Percentiles rank a stretch among this genome's conserved stretches.
These are phyloP conservation scores for Enteromius viviparus DNA, from an alignment of 2,797 vertebrate genomes.

Conservation along the genomic window DNA sequence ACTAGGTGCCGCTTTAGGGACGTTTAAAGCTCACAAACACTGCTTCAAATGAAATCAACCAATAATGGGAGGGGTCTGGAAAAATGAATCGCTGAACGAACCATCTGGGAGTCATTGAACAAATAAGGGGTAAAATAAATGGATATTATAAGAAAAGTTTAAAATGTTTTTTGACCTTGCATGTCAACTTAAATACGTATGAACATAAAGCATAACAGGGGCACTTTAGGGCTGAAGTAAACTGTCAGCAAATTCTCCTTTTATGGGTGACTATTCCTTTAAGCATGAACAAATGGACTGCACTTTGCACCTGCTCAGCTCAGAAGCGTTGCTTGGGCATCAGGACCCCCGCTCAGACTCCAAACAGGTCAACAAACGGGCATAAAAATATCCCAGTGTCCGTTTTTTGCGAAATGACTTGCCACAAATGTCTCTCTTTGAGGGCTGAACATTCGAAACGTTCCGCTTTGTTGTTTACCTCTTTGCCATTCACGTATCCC, in stretches of 20 bases:
- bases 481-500: slow-evolving; percentile 25
- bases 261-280: neutral
- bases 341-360: neutral
- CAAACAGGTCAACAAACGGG: slow-evolving; percentile 1
- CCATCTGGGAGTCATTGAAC: too few relatives aligned
- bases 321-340: neutral
- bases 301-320: neutral
- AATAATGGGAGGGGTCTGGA: too few relatives aligned
- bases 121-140: too few relatives aligned
- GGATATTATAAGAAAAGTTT: too few relatives aligned
- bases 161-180: too few relatives aligned
- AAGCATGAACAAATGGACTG: neutral
- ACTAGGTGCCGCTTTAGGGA: too few relatives aligned
- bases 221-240: too few relatives aligned
- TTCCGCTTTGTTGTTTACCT: slow-evolving; percentile 32
- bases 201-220: too few relatives aligned
- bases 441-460: slow-evolving; percentile 22
- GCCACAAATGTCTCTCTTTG: slow-evolving; percentile 16
- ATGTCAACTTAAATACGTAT: too few relatives aligned
- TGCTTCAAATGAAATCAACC: too few relatives aligned
- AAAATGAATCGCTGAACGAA: too few relatives aligned
- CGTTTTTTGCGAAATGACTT: neutral
- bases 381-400: neutral
- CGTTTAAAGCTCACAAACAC: too few relatives aligned
- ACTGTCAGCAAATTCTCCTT: neutral